A percentile compares a stretch with the other conserved stretches of the same genome.
phyloP scores from a whole-genome alignment of 1,140 invertebrate genomes.

The Diprion similis region DNA sequence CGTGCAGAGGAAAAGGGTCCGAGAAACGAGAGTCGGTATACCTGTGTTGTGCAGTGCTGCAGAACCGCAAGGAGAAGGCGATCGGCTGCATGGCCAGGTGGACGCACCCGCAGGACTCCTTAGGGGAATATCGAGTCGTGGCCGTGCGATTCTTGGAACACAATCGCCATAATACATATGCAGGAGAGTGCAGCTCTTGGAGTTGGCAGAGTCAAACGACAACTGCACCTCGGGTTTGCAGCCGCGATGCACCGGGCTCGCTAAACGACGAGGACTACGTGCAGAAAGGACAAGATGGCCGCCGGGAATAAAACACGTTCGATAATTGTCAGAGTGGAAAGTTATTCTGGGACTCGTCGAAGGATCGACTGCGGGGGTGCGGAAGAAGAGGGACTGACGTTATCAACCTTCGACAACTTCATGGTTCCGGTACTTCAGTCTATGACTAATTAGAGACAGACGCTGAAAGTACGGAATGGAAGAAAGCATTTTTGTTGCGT shows the following conservation, averaged over 20 bases:
- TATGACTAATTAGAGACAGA: too few relatives aligned
- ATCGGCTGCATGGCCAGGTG: not conserved
- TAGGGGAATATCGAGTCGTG: constrained; percentile 4
- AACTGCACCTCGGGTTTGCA: not conserved
- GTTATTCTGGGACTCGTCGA: not conserved
- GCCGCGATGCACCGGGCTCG: not conserved
- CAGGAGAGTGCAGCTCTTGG: not conserved
- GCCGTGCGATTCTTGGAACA: not conserved
- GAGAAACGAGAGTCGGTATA: too few relatives aligned
- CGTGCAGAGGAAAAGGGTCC: not conserved
- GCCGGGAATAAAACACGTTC: constrained; percentile 3
- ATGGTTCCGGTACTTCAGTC: too few relatives aligned
- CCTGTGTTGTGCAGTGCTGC: too few relatives aligned
- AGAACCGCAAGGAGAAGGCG: too few relatives aligned
- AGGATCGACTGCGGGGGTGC: too few relatives aligned
- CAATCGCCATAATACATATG: constrained; percentile 5
- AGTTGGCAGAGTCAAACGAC: constrained; percentile 3
- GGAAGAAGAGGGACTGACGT: too few relatives aligned
- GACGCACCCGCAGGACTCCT: not conserved
- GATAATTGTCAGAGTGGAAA: not conserved
- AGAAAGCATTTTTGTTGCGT: too few relatives aligned
- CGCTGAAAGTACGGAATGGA: too few relatives aligned
- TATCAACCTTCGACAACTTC: too few relatives aligned
- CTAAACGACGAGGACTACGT: not conserved
- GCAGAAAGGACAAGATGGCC: not conserved